Evolutionary conservation across 2,797 vertebrate genomes (phyloP), one percentile per base, ranked within the genome.

Genomic region (Anguilla marmorata): DNA sequence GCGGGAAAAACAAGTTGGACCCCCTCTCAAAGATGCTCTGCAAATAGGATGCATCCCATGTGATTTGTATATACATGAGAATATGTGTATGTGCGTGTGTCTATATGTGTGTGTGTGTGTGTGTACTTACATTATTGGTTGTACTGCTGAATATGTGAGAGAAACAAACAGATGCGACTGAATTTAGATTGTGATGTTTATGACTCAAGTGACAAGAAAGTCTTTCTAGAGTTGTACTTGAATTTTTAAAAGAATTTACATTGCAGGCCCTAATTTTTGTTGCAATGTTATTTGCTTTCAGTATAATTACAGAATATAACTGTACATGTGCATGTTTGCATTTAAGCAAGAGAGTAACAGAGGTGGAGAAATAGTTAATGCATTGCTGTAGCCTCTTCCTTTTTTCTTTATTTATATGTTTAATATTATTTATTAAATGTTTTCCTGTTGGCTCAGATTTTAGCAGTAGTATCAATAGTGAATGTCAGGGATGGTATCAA

Each of bases 11-110:
- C 27, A 85, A 85, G 72, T 89, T 91, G 86, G 90, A 91, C 79
- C 63, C 4, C 58, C 87, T 93, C 56, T 92, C 90, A 91, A 56
- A 91, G 85, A 24, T n/a, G 14, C 45, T 45, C 12, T 50, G 45
- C 33, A 74, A 24, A 14, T 8, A 52, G 14, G 27, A 85, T 52
- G 54, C 27, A 48, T 72, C 66, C 52, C 24, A 84, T 37, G 4
- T 16, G 24, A 45, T 86, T 21, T 8, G 85, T 69, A 37, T 85
- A n/a, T 60, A 45, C 24, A 66, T 83, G 48, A 37, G 54, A 24
- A 87, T 86, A 63, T 88, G 85, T 5, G 21, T 54, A 85, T 85
- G 88, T 88, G 52, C 83, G 79, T 3, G 1, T 87, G 84, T 89
- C 87, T 84, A 52, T 11, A n/a, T 84, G 88, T 83, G 58, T 50